Evolutionary conservation across 1,140 invertebrate genomes (phyloP).

Genomic region (Oncopodura yosiiana): DNA sequence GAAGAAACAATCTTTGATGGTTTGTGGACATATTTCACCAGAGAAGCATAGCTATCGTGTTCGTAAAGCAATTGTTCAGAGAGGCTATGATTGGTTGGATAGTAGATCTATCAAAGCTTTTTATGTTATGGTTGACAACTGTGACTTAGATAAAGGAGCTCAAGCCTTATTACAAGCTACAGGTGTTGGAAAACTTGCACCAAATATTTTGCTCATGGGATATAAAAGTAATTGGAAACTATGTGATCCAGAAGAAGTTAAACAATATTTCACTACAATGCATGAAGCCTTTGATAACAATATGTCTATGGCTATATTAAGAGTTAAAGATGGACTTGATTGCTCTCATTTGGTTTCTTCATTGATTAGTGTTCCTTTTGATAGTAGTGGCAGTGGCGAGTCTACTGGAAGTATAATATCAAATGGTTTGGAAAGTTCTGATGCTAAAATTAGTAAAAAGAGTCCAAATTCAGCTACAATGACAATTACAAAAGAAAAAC

Average conservation of each 20-base stretch:
- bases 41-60: constrained; percentile 38
- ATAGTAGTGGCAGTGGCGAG: too few species aligned
- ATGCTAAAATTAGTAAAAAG: too few species aligned
- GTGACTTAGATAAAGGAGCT: constrained; percentile 46
- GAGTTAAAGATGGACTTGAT: constrained; percentile 71
- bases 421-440: too few species aligned
- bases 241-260: constrained; percentile 37
- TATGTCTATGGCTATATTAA: constrained; percentile 75
- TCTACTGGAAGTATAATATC: too few species aligned
- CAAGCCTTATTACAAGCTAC: constrained; percentile 64
- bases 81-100: constrained; percentile 43
- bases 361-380: too few species aligned
- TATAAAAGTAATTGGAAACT: constrained; percentile 43
- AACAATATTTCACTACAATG: constrained; percentile 44
- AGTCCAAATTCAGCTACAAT: too few species aligned
- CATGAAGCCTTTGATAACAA: constrained; percentile 61
- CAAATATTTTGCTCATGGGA: constrained; percentile 75
- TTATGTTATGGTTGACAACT: constrained; percentile 42
- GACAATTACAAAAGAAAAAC: too few species aligned
- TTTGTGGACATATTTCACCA: constrained; percentile 45
- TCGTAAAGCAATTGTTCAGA: constrained; percentile 43
- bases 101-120: constrained; percentile 46
- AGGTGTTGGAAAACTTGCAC: constrained; percentile 78
- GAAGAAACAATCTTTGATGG: constrained; percentile 47
- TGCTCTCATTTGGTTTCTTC: too few species aligned